Percentiles rank a stretch among this genome's conserved stretches.
Conservation (phyloP, 2,888 invertebrate genomes). For the Spilosoma lubricipeda region DNA sequence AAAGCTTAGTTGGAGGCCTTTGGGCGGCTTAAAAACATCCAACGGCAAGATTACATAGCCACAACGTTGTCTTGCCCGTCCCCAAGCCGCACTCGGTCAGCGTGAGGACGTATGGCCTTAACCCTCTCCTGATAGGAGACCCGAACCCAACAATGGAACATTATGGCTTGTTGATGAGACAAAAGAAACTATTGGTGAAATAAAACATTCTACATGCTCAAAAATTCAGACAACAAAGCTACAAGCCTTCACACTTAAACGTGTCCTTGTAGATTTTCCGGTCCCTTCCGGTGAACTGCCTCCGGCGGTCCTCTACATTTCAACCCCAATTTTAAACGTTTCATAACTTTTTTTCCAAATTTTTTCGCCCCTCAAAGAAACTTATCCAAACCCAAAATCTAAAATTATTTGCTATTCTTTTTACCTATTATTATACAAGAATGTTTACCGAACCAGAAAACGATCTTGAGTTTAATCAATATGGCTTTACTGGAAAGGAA, state of each 20-base stretch:
- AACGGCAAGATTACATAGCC: too few relatives aligned
- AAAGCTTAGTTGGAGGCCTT: too few relatives aligned
- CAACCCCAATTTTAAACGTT: neutral
- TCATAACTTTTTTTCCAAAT: neutral
- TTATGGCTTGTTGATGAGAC: too few relatives aligned
- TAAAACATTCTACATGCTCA: neutral
- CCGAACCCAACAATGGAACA: too few relatives aligned
- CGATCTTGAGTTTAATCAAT: neutral
- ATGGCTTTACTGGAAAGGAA: too few relatives aligned
- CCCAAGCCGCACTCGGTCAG: too few relatives aligned
- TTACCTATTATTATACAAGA: neutral
- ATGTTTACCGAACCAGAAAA: neutral
- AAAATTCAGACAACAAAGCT: neutral
- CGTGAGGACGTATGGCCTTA: too few relatives aligned
- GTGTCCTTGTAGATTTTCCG: neutral
- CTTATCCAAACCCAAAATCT: neutral
- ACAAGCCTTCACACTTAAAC: neutral
- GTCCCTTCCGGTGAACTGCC: neutral
- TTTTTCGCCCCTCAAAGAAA: neutral
- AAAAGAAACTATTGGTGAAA: neutral
- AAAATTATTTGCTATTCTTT: neutral
- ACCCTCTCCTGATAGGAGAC: too few relatives aligned
- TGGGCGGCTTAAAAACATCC: too few relatives aligned
- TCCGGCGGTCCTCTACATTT: neutral
- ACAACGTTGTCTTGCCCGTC: too few relatives aligned